Evolutionary conservation across 2,888 invertebrate species (phyloP), one percentile per base, ranked within the genome.

Genomic region (Ametastegia equiseti): DNA sequence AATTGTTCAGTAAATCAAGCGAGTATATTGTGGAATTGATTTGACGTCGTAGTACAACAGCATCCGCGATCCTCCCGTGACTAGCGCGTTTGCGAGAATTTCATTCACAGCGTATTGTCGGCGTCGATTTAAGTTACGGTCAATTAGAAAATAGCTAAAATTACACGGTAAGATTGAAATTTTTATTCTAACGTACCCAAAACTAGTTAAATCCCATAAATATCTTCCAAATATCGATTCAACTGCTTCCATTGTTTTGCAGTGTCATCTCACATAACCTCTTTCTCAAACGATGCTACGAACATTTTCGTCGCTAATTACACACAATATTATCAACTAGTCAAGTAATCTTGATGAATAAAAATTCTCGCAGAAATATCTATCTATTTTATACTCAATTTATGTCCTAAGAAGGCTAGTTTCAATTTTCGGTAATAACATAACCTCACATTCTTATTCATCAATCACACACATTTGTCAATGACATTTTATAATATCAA

Each of bases 261-360:
- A 82, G 69, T 89, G 90, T 90, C 90, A 90, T 89, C 90, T 84
- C 83, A 79, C 78, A 78, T 78, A 78, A 78, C 78, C 78, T 78
- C 42, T 60, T 33, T n/a, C n/a, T n/a, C 27, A 11, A 23, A 63
- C 19, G 39, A 45, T 79, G 65, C 60, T 60, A 42, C n/a, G 45
- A 3, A 27, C 30, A 30, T 60, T 77, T 79, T 63, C 15, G 19
- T 13, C 23, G 42, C 23, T 3, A 23, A 2, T 63, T 23, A 11
- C 5, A 15, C 7, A 2, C 23, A 27, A 4, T 79, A 45, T 79
- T 15, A 36, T n/a, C 5, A n/a, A 36, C 65, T 19, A 36, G 4
- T 36, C 19, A 1, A 19, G 54, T 30, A 65, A 30, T 60, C n/a
- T n/a, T n/a, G n/a, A n/a, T n/a, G n/a, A n/a, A n/a, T 30, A 27